Conservation (phyloP, 2,113 vertebrate species). For the Suricata suricatta region DNA sequence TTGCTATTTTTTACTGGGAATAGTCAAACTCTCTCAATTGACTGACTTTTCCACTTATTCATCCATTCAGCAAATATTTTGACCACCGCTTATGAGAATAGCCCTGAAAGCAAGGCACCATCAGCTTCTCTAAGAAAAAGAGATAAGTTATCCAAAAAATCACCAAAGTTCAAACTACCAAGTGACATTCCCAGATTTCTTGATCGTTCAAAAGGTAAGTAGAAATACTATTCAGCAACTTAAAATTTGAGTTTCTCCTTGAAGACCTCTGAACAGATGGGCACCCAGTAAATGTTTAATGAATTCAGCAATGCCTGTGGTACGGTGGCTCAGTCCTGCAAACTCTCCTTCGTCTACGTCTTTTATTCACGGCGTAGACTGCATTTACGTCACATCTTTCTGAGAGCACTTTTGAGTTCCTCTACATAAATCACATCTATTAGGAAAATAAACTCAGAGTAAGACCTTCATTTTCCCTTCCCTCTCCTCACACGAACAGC, state of each 20-base stretch:
- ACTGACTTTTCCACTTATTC: not conserved
- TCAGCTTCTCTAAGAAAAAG: not conserved
- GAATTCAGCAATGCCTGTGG: not conserved
- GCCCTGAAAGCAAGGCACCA: not conserved
- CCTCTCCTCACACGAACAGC: not conserved
- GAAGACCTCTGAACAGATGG: not conserved
- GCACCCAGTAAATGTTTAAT: not conserved
- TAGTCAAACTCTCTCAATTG: not conserved
- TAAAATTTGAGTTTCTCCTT: not conserved
- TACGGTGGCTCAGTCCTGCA: not conserved
- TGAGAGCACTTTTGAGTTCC: not conserved
- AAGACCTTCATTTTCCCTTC: not conserved
- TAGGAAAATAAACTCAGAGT: slow-evolving; percentile 42
- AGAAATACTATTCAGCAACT: not conserved
- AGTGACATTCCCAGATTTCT: not conserved
- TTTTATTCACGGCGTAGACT: not conserved
- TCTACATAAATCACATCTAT: slow-evolving; percentile 33
- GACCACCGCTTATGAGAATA: not conserved
- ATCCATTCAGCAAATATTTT: not conserved
- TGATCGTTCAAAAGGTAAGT: not conserved
- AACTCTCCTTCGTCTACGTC: not conserved
- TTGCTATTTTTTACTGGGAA: not conserved
- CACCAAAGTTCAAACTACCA: not conserved
- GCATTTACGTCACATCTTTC: not conserved
- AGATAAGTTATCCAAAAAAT: not conserved